Percentiles rank a stretch among this genome's conserved stretches.
phyloP scores from a whole-genome alignment of 2,113 vertebrate species.

The Myxocyprinus asiaticus region DNA sequence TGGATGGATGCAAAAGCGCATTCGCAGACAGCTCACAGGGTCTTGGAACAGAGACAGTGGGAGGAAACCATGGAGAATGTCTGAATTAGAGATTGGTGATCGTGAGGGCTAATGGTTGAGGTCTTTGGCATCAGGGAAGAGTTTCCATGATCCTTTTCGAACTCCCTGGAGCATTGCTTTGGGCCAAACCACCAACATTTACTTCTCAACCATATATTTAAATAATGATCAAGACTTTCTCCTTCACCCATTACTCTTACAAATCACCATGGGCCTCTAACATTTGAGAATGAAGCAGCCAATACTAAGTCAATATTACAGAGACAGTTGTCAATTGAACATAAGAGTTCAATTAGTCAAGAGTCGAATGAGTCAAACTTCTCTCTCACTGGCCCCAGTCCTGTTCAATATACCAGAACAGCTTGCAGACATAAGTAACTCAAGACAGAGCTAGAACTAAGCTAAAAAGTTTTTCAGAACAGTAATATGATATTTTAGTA shows the following conservation, averaged over 20 bases:
- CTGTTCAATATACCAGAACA: not conserved
- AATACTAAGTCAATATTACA: not conserved
- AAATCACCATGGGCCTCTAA: conserved; percentile 41
- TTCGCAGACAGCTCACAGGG: too few relatives aligned
- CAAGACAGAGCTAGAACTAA: conserved; percentile 1
- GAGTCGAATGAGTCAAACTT: not conserved
- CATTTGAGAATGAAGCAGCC: conserved; percentile 5
- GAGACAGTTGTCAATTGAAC: not conserved
- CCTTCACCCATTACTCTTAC: conserved; percentile 63
- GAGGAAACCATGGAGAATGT: conserved; percentile 55
- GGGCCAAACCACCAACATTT: conserved; percentile 68
- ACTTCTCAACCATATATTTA: conserved; percentile 67
- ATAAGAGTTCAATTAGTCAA: conserved; percentile 7
- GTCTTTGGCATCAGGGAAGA: conserved; percentile 69
- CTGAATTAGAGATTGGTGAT: conserved; percentile 72
- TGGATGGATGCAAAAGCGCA: too few relatives aligned
- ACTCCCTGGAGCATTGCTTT: conserved; percentile 61
- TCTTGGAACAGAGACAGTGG: conserved; percentile 32
- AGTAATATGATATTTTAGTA: conserved; percentile 16
- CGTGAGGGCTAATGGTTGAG: conserved; percentile 47
- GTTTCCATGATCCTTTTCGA: conserved; percentile 73
- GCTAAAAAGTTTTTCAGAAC: not conserved
- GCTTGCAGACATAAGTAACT: conserved; percentile 4
- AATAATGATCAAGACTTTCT: conserved; percentile 65
- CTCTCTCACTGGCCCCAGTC: not conserved